phyloP scores from a whole-genome alignment of 2,113 vertebrate genomes.

The Tychaedon coryphoeus region DNA sequence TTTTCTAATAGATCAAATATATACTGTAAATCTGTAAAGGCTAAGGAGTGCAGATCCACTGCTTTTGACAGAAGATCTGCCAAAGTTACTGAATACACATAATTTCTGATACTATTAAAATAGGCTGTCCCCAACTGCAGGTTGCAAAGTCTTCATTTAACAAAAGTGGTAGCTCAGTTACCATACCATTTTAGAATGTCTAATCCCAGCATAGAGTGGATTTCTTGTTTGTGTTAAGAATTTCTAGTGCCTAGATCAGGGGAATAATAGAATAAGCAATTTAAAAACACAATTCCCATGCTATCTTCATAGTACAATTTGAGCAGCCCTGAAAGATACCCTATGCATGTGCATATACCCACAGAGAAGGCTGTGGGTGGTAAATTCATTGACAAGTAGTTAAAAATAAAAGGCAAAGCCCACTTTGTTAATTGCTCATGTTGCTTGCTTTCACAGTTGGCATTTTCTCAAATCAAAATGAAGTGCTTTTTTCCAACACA shows the following conservation, averaged over 20 bases:
- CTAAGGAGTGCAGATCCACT: background rate
- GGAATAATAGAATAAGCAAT: background rate
- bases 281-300: background rate
- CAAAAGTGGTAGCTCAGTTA: background rate
- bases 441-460: background rate
- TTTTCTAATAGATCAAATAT: background rate
- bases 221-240: background rate
- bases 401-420: background rate
- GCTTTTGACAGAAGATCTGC: background rate
- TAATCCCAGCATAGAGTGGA: background rate
- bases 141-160: background rate
- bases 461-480: background rate
- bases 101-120: background rate
- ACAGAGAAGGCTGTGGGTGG: background rate
- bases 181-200: background rate
- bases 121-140: background rate
- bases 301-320: background rate
- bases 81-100: background rate
- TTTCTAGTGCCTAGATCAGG: background rate
- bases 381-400: background rate
- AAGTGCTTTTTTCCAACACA: background rate
- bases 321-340: background rate
- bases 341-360: rapidly evolving
- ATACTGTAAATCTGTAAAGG: background rate
- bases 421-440: background rate